These are phyloP conservation scores for Agonopterix arenella DNA, from an alignment of 2,888 invertebrate species.

Conservation along the genomic window DNA sequence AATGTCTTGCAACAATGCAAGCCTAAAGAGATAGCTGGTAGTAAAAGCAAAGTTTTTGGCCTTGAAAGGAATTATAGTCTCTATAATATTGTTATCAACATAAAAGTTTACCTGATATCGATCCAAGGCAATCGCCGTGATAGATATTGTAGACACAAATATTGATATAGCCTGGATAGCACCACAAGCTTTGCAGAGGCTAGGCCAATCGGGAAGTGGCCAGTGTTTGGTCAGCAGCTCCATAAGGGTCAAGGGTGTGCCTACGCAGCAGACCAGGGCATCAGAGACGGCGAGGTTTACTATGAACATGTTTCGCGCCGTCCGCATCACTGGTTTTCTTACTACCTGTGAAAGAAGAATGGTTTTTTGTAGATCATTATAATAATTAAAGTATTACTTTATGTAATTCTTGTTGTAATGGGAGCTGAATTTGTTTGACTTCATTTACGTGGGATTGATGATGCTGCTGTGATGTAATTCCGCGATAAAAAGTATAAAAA, in stretches of 20 bases:
- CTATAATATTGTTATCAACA: too few relatives aligned
- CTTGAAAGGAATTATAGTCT: too few relatives aligned
- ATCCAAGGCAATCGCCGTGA: slow-evolving; percentile 93
- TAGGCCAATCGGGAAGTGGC: slow-evolving; percentile 87
- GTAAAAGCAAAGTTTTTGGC: too few relatives aligned
- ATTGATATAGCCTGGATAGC: slow-evolving; percentile 93
- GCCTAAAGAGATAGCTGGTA: too few relatives aligned
- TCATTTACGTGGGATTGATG: too few relatives aligned
- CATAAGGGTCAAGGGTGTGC: slow-evolving; percentile 93
- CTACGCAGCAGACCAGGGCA: slow-evolving; percentile 90
- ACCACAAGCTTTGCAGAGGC: slow-evolving; percentile 90
- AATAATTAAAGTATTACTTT: too few relatives aligned
- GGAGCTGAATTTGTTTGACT: too few relatives aligned
- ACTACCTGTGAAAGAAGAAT: slow-evolving; percentile 75
- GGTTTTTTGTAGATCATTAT: too few relatives aligned
- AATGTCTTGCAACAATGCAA: too few relatives aligned
- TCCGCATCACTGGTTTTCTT: slow-evolving; percentile 92
- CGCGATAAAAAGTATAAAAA: too few relatives aligned
- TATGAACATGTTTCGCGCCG: slow-evolving; percentile 95
- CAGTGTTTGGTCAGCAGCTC: slow-evolving; percentile 91
- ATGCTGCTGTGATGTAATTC: too few relatives aligned
- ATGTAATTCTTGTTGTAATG: too few relatives aligned
- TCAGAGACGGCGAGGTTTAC: slow-evolving; percentile 91
- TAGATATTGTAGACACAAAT: slow-evolving; percentile 95
- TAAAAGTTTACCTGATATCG: slow-evolving; percentile 81